Evolutionary conservation across 2,797 vertebrate species (phyloP).

Genomic region (Helarctos malayanus): DNA sequence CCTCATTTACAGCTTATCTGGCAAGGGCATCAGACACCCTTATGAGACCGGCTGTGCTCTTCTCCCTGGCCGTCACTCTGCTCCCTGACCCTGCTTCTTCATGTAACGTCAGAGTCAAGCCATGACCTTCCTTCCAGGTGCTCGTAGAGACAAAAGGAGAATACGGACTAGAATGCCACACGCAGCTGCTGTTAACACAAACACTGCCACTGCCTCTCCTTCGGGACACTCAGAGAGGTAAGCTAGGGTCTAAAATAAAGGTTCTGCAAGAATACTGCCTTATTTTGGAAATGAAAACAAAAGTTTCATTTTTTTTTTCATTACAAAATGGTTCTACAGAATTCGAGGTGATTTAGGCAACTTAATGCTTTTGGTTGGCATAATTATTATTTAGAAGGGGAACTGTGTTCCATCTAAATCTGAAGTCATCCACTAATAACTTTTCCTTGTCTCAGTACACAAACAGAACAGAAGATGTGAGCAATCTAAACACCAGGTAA

Average conservation of each 20-base stretch:
- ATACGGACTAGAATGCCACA: not conserved
- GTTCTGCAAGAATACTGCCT: constrained; percentile 29
- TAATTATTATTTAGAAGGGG: not conserved
- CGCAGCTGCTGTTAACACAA: not conserved
- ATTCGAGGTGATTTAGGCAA: constrained; percentile 24
- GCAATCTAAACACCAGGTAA: not conserved
- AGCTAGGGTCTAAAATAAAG: not conserved
- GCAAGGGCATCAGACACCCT: not conserved
- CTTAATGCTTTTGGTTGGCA: not conserved
- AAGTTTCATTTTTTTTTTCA: constrained; percentile 46
- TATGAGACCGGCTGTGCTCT: not conserved
- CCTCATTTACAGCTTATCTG: not conserved
- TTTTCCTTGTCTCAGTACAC: not conserved
- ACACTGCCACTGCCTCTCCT: not conserved
- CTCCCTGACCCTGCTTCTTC: not conserved
- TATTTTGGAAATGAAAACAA: constrained; percentile 39
- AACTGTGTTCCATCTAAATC: constrained; percentile 32
- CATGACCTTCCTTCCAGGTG: not conserved
- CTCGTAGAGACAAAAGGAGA: not conserved
- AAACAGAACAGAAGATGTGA: not conserved
- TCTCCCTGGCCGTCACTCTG: not conserved
- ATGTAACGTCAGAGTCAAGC: not conserved
- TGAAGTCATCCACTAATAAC: not conserved
- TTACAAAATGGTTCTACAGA: not conserved
- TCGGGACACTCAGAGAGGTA: not conserved